Percentiles rank a stretch among this genome's conserved stretches.
Evolutionary conservation across 2,797 vertebrate species (phyloP).

Genomic region (Florisuga fusca): DNA sequence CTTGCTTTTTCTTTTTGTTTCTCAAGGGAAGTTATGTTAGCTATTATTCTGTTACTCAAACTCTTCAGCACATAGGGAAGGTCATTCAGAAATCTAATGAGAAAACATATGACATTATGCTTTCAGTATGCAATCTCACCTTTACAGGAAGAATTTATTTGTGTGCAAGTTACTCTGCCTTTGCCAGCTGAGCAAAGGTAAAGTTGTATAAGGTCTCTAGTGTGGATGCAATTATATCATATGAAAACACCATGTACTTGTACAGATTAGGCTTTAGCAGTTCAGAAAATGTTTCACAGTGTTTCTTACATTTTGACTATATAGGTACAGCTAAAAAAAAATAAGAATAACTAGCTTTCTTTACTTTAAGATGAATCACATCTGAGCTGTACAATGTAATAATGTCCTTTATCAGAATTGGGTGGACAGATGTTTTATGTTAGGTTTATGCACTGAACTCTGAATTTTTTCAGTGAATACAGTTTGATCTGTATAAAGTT

Average conservation of each 20-base stretch:
- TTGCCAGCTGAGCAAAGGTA: background rate
- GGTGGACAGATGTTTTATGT: background rate
- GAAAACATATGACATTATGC: background rate
- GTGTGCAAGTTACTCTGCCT: background rate
- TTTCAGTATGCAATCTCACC: background rate
- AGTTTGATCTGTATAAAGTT: background rate
- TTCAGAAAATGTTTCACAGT: background rate
- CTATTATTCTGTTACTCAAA: background rate
- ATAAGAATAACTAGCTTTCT: background rate
- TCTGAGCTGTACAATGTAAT: background rate
- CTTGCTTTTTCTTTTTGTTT: background rate
- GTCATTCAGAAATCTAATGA: background rate
- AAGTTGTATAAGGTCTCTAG: background rate
- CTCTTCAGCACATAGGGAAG: background rate
- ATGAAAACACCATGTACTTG: background rate
- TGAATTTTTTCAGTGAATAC: background rate
- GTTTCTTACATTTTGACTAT: background rate
- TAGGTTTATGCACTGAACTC: background rate
- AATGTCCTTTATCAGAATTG: background rate
- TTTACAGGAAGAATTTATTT: background rate
- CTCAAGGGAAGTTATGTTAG: background rate
- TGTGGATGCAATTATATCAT: background rate
- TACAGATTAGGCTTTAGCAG: background rate
- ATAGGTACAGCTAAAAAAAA: background rate
- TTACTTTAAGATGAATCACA: background rate